A percentile compares a stretch with the other conserved stretches of the same genome.
Evolutionary conservation across 2,797 vertebrate genomes (phyloP).

Genomic region (Galagoides demidoff): DNA sequence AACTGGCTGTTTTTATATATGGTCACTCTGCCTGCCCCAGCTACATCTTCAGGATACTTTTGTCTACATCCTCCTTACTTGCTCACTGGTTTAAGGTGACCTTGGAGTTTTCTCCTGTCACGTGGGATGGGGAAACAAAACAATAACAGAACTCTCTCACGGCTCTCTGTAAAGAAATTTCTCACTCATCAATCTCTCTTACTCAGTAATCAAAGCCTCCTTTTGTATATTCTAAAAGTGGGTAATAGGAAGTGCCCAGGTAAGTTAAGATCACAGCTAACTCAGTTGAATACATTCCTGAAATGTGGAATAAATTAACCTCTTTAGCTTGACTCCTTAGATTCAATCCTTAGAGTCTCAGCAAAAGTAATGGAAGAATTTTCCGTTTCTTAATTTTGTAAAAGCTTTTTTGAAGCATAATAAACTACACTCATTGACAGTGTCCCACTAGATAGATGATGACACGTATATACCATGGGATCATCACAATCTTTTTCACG

Average conservation of each 20-base stretch:
- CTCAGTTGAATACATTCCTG: neutral
- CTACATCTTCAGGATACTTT: neutral
- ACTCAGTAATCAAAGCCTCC: neutral
- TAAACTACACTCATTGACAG: neutral
- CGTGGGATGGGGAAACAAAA: neutral
- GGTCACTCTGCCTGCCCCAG: neutral
- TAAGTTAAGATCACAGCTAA: neutral
- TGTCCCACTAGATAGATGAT: neutral
- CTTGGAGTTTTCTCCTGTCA: neutral
- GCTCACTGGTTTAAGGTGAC: neutral
- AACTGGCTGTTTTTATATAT: neutral
- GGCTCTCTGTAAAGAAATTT: neutral
- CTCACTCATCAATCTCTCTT: neutral
- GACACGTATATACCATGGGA: neutral
- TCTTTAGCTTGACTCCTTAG: neutral
- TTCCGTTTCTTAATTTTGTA: neutral
- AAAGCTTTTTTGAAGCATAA: neutral
- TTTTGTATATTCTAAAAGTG: neutral
- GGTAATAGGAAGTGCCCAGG: neutral
- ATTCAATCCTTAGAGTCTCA: neutral
- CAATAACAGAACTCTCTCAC: neutral
- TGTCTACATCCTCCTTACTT: neutral
- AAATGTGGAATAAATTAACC: neutral
- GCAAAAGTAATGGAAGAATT: neutral
- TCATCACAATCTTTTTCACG: neutral